Base-by-base conservation (phyloP, 2,797 vertebrate genomes). In the Meriones psammophilus region DNA sequence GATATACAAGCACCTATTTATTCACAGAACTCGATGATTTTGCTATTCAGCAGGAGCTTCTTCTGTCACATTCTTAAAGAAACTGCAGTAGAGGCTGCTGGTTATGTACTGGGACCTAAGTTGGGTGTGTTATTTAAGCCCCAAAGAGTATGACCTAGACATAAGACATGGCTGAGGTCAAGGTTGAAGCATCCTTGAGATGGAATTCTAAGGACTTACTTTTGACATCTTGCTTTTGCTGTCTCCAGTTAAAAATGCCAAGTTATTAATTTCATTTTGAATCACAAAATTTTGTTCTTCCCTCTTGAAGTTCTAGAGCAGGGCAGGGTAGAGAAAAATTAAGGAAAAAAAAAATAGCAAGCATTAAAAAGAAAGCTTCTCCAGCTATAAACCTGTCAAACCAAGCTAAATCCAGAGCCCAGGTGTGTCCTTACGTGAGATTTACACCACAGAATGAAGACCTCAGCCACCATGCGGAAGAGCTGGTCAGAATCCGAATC, bases 271-370 rank as follows among this genome's bases (percentile, higher is more conserved):
- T 99, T 99, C 99, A 98, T 99, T 99, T 97, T 99, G 99, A 98
- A 99, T 99, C 95, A 99, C 99, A 99, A 99, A 99, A 98, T 99
- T 99, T 98, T 99, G 99, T 98, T 99, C 99, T 98, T 99, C 99
- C 98, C 99, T 99, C 99, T 99, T 99, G 98, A 99, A 99, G 98
- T 99, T 99, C 99, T 99, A 94, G 42, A 93, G 17, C 26, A 9
- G 33, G 8, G 2, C 83, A 86, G 42, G 30, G 83, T n/a, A 68
- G 42, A 50, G 58, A 86, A 66, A 50, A 30, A 54, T 89, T 76
- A 39, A 73, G 36, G 79, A n/a, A 91, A 46, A 42, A 30, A 92
- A 97, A 79, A 54, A 9, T 81, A 83, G 36, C 20, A 91, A 93
- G 71, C 68, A 97, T 80, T 69, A 97, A 8, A 94, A 94, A 69